Evolutionary conservation across 1,140 invertebrate genomes (phyloP), one percentile per base, ranked within the genome.

Genomic region (Homarus americanus): DNA sequence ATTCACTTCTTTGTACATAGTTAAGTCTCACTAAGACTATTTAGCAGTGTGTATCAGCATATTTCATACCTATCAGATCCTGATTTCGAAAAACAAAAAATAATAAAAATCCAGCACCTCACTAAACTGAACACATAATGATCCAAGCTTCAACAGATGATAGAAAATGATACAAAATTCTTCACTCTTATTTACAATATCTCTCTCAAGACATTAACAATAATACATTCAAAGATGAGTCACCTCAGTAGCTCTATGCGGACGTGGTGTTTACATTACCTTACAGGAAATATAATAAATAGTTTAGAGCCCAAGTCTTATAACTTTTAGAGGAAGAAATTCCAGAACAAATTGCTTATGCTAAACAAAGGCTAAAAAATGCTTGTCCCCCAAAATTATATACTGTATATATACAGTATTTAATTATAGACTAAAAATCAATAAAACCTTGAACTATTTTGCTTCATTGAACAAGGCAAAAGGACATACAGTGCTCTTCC

Each of bases 1-100:
- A 69, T 69, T 24, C n/a, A 32, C 5, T 69, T 69, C 63, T 69
- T 69, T 69, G 63, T 69, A 69, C 63, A 69, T 69, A 32, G 63
- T 69, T 69, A 69, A 69, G n/a, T 69, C 63, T 69, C 28, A 32
- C 63, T 32, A 69, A 34, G 63, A 63, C 20, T 24, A 63, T 63
- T 15, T 63, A 63, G 58, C 15, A 24, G 20, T 63, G 58, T 63
- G 58, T 20, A 63, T 4, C 63, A 69, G n/a, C n/a, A 69, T 69
- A 69, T 32, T 69, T 4, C 9, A 69, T 69, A 69, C 32, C 12
- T 69, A 1, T 32, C n/a, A 69, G 32, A 9, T 69, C 12, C n/a
- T 28, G 63, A 32, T 32, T 69, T 2, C 28, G 9, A 69, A 69
- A 69, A 24, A 4, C 63, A n/a, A n/a, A n/a, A n/a, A n/a, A n/a